Conservation (phyloP, 2,888 invertebrate species). For the Pyralis farinalis region DNA sequence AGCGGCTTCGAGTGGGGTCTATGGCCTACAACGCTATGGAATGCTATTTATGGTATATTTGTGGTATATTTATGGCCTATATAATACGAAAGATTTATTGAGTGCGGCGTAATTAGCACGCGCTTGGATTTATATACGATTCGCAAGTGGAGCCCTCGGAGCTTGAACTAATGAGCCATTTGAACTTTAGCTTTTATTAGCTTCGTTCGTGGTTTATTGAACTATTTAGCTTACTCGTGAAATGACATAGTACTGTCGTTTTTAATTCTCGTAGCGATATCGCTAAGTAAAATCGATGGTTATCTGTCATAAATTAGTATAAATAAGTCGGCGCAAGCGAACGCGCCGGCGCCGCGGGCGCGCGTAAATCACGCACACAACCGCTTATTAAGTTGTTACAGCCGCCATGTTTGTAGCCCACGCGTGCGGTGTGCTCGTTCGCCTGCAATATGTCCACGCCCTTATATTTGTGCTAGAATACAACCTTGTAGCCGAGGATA, state of each 20-base stretch:
- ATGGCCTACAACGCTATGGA: conserved; percentile 60
- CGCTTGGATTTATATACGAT: conserved; percentile 53
- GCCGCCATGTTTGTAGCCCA: conserved; percentile 68
- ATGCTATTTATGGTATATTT: conserved; percentile 62
- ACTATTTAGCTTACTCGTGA: conserved; percentile 16
- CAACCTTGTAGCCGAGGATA: conserved; percentile 39
- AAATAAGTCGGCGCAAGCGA: conserved; percentile 56
- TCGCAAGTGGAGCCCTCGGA: conserved; percentile 29
- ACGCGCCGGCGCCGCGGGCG: conserved; percentile 75
- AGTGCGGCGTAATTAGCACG: conserved; percentile 67
- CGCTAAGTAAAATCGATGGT: conserved; percentile 61
- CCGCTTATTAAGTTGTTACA: conserved; percentile 79
- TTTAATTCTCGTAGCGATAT: conserved; percentile 31
- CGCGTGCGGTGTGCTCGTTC: conserved; percentile 50
- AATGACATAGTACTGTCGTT: conserved; percentile 24
- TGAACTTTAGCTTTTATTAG: conserved; percentile 32
- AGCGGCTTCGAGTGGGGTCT: conserved; percentile 71
- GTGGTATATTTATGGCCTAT: conserved; percentile 66
- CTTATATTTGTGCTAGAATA: conserved; percentile 59
- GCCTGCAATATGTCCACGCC: conserved; percentile 57
- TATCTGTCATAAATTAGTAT: conserved; percentile 76
- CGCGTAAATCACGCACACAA: conserved; percentile 73
- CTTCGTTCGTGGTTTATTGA: conserved; percentile 19
- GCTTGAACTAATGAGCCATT: conserved; percentile 49
- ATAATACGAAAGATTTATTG: conserved; percentile 69